Evolutionary conservation across 2,113 vertebrate species (phyloP), one percentile per base, ranked within the genome.

Genomic region (Monarcha castaneiventris): DNA sequence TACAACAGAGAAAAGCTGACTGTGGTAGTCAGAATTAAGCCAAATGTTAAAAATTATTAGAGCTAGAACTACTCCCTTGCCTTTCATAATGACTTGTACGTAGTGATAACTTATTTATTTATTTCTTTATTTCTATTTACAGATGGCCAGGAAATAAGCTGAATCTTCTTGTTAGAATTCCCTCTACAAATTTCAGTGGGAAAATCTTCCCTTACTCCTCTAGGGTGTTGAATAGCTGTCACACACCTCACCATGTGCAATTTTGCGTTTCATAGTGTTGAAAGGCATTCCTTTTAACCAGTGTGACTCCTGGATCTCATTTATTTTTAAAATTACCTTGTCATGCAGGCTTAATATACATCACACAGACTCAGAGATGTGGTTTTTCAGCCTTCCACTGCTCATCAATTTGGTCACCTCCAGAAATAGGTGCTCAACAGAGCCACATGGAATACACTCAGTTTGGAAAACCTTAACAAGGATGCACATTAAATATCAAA

Each of bases 311-410:
- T 69, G 58, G 30, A 51, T 39, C 30, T 51, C 4, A 72, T 73
- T 82, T 67, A 32, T 76, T 92, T 96, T 69, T 29, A 39, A 86
- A 79, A 89, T 52, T 43, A 59, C 19, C 25, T 59, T 75, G 11
- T 68, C 46, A 35, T 26, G 41, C 3, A 30, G 87, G 30, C 18
- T 26, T 78, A 39, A 56, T 59, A 4, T 10, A 22, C 39, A 23
- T 84, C 21, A 67, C 30, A 69, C 5, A 51, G 55, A 26, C 43
- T 84, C 55, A 46, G 16, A 78, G 29, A 46, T 2, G 8, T 62
- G 46, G 6, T 23, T 89, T 78, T 94, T 67, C 52, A 64, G n/a
- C 20, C 58, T 79, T 43, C 25, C 21, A 25, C 16, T 21, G 10
- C 27, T 66, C 22, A 44, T 41, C 43, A 62, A 7, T 21, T 78